Evolutionary conservation across 2,113 vertebrate genomes (phyloP).

Genomic region (Daubentonia madagascariensis): DNA sequence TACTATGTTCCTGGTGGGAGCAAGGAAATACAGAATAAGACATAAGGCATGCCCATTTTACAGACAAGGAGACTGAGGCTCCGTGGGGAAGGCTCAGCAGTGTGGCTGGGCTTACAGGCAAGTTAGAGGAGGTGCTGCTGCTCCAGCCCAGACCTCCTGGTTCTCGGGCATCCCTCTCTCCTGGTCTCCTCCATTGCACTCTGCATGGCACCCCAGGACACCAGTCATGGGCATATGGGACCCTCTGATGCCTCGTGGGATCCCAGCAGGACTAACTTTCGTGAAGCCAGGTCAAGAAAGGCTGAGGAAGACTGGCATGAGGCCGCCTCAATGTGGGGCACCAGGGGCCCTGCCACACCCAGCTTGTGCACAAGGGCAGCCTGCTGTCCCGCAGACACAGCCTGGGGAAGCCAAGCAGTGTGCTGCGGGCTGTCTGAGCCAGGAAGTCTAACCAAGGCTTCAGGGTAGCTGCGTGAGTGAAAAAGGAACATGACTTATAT

Average conservation of each 20-base stretch:
- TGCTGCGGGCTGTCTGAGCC: too few relatives aligned
- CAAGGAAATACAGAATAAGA: background rate
- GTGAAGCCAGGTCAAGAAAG: background rate
- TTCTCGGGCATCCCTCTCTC: background rate
- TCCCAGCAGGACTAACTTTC: background rate
- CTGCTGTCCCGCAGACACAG: background rate
- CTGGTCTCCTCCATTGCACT: background rate
- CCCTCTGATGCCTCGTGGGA: background rate
- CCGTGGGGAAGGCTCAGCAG: rapidly evolving
- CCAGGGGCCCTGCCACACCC: rapidly evolving
- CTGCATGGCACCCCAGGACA: background rate
- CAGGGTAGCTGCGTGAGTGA: background rate
- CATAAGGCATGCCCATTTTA: rapidly evolving
- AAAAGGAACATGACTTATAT: rapidly evolving
- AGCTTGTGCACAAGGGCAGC: rapidly evolving
- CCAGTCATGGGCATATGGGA: background rate
- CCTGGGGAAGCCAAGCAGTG: background rate
- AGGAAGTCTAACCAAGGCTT: background rate
- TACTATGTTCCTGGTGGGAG: background rate
- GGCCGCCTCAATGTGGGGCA: rapidly evolving
- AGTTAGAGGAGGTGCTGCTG: too few relatives aligned
- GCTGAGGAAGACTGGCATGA: background rate
- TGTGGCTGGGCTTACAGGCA: rapidly evolving
- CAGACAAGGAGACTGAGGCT: background rate
- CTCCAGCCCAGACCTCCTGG: background rate